These are phyloP conservation scores for Drosophila conformis DNA, from an alignment of 2,888 invertebrate species.

Conservation along the genomic window DNA sequence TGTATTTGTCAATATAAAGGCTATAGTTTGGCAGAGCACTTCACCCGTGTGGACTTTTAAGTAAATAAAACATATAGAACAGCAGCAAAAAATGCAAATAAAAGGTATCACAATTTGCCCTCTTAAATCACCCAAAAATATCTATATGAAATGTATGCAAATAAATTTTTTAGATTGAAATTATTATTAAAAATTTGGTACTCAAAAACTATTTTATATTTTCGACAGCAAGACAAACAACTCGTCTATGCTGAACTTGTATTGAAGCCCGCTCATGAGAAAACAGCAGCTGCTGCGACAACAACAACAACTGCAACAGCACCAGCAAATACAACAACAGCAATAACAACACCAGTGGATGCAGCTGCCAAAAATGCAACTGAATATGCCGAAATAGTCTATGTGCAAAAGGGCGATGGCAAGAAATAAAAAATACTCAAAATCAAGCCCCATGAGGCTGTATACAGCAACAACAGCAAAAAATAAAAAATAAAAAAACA, in stretches of 20 bases:
- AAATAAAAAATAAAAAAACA: neutral
- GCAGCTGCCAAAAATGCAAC: constrained; percentile 87
- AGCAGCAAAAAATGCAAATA: constrained; percentile 17
- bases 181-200: neutral
- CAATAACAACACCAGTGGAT: constrained; percentile 60
- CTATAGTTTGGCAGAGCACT: constrained; percentile 81
- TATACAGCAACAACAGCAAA: constrained; percentile 36
- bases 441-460: constrained; percentile 55
- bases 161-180: neutral
- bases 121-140: constrained; percentile 8
- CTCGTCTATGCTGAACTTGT: constrained; percentile 91
- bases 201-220: constrained; percentile 2
- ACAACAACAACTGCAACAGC: constrained; percentile 67
- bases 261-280: constrained; percentile 85
- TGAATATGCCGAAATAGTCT: constrained; percentile 93
- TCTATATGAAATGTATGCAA: neutral
- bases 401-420: constrained; percentile 84
- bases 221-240: constrained; percentile 86
- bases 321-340: constrained; percentile 23
- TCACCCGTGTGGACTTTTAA: constrained; percentile 83
- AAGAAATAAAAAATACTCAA: constrained; percentile 61
- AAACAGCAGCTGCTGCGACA: constrained; percentile 61
- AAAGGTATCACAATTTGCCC: constrained; percentile 64
- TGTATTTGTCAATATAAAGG: constrained; percentile 54
- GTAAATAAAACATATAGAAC: constrained; percentile 50